Evolutionary conservation across 30 jellyfish, hydroid and myxozoan genomes (phyloP), one percentile per base, ranked within the genome.

Genomic region (Phacellophora camtschatica): DNA sequence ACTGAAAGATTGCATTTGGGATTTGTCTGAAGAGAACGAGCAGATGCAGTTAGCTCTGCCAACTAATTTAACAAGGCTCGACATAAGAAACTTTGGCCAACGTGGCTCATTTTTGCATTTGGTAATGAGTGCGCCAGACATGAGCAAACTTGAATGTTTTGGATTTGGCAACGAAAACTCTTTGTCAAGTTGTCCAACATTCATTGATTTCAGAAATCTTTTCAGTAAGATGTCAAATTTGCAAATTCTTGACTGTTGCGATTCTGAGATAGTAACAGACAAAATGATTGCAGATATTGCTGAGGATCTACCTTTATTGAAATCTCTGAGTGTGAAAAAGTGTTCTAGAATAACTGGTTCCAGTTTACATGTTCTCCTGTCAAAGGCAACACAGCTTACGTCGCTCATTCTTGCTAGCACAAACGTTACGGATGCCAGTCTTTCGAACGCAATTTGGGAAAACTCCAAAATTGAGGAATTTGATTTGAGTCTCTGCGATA

Each of bases 81-180:
- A 82, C 23, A 43, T 82, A 18, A 66, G 94, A 49, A 62, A 82
- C 33, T 82, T 82, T 36, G 79, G 79, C 6, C 81, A 29, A 2
- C 86, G 86, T 35, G 75, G 57, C 79, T 35, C 57, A 8, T 69
- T 82, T 50, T 29, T 82, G 66, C 85, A 66, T 39, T 24, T 66
- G 68, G 68, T 82, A 24, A 64, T 82, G 46, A 35, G 53, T 18
- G 87, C 80, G 1, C 56, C 71, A 15, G 83, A 66, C 51, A 29
- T 69, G 51, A 68, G 81, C 53, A 53, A 69, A 25, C 62, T 82
- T 3, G 86, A 69, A 54, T 82, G 85, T 36, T 82, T 82, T 32
- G 94, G 94, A 16, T 82, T 82, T 55, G 94, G 94, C 4, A 82
- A 82, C 33, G 54, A 56, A 12, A 64, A 50, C 25, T 71, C 84